A percentile compares a stretch with the other conserved stretches of the same genome.
Conservation (phyloP, 2,888 invertebrate species). For the Megamerina dolium region DNA sequence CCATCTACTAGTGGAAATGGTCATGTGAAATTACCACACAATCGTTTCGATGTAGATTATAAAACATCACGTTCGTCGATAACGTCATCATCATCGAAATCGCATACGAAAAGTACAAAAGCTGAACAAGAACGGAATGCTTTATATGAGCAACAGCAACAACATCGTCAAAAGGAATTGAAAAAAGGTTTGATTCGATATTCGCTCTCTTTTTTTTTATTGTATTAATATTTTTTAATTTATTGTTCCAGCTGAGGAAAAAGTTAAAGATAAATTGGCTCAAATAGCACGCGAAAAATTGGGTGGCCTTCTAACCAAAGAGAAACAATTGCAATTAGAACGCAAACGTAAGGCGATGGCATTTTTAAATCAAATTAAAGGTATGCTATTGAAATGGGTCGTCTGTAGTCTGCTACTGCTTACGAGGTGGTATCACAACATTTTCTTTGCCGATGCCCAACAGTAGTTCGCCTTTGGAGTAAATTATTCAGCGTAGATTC, state of each 20-base stretch:
- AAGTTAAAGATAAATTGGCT: slow-evolving; percentile 56
- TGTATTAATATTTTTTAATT: not conserved
- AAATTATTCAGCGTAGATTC: too few species aligned
- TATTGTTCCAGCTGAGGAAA: slow-evolving; percentile 51
- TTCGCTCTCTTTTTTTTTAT: not conserved
- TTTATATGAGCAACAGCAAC: slow-evolving; percentile 25
- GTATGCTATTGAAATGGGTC: too few species aligned
- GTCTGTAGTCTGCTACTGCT: too few species aligned
- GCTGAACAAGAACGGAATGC: slow-evolving; percentile 27
- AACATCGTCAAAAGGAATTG: slow-evolving; percentile 30
- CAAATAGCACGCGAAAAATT: slow-evolving; percentile 56
- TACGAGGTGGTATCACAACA: too few species aligned
- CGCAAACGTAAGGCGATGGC: slow-evolving; percentile 75
- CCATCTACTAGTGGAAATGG: too few species aligned
- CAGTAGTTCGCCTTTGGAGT: too few species aligned
- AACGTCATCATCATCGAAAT: not conserved
- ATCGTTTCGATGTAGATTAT: slow-evolving; percentile 22
- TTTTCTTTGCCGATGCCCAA: too few species aligned
- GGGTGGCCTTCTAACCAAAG: slow-evolving; percentile 54
- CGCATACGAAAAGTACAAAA: slow-evolving; percentile 16
- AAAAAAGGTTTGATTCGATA: slow-evolving; percentile 25
- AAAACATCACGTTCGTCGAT: slow-evolving; percentile 4
- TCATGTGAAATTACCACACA: too few species aligned
- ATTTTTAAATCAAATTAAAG: slow-evolving; percentile 58
- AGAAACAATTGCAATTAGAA: slow-evolving; percentile 61